Evolutionary conservation across 2,888 invertebrate species (phyloP).

Genomic region (Tuberolachnus salignus): DNA sequence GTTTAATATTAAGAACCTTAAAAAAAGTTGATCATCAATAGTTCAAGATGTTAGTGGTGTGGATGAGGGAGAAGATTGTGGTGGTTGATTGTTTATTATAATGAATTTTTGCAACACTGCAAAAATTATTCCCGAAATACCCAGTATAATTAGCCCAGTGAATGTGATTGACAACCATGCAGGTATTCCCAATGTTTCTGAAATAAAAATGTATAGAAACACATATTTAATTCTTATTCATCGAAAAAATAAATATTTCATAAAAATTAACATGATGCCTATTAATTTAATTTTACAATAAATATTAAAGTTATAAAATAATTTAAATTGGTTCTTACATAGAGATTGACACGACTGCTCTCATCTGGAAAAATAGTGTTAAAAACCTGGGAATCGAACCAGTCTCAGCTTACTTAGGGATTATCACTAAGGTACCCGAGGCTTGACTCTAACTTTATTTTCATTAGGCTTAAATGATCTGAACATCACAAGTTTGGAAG

Average conservation of each 20-base stretch:
- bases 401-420: no score
- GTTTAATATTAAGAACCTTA: neutral
- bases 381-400: no score
- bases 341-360: no score
- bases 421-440: no score
- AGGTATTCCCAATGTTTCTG: conserved; percentile 53
- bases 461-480: no score
- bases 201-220: neutral
- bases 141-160: conserved; percentile 32
- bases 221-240: neutral
- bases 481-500: no score
- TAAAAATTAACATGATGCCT: neutral
- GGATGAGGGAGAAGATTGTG: conserved; percentile 17
- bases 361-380: no score
- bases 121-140: conserved; percentile 45
- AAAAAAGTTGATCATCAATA: neutral
- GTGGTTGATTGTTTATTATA: conserved; percentile 48
- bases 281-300: no score
- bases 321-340: no score
- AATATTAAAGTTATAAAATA: no score
- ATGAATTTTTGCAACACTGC: conserved; percentile 41
- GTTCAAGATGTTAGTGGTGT: conserved; percentile 29
- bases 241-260: neutral
- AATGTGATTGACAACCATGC: conserved; percentile 55
- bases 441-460: no score